Conservation (phyloP, 2,113 vertebrate species). For the Pseudorasbora parva region DNA sequence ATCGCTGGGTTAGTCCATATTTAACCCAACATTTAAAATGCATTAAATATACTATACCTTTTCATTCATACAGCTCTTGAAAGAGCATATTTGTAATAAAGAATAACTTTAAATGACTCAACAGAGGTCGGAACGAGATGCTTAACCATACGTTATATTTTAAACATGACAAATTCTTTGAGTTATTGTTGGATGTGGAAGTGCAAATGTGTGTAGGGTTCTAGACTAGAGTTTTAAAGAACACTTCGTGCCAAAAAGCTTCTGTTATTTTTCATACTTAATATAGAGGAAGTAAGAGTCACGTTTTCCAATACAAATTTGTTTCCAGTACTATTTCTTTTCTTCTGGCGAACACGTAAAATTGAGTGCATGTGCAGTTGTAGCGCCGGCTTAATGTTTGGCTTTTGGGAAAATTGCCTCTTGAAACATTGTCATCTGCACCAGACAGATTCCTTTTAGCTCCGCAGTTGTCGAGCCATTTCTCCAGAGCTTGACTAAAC, state of each 20-base stretch:
- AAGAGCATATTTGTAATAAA: not conserved
- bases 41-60: no score
- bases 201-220: no score
- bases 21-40: no score
- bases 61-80: not conserved
- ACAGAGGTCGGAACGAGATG: not conserved
- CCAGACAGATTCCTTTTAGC: constrained; percentile 48
- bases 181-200: no score
- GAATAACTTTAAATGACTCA: not conserved
- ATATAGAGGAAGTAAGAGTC: not conserved
- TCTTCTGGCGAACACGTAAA: constrained; percentile 17
- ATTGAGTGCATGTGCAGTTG: constrained; percentile 18
- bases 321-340: not conserved
- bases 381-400: constrained; percentile 27
- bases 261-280: not conserved
- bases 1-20: no score
- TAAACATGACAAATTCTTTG: no score
- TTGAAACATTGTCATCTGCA: constrained; percentile 46
- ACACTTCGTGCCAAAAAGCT: no score
- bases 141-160: no score
- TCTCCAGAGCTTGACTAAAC: constrained; percentile 65
- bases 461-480: constrained; percentile 58
- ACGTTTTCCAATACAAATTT: not conserved
- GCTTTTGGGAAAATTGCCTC: constrained; percentile 37
- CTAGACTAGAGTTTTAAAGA: no score